Conservation (phyloP, 2,113 vertebrate genomes). For the Centropus bengalensis region DNA sequence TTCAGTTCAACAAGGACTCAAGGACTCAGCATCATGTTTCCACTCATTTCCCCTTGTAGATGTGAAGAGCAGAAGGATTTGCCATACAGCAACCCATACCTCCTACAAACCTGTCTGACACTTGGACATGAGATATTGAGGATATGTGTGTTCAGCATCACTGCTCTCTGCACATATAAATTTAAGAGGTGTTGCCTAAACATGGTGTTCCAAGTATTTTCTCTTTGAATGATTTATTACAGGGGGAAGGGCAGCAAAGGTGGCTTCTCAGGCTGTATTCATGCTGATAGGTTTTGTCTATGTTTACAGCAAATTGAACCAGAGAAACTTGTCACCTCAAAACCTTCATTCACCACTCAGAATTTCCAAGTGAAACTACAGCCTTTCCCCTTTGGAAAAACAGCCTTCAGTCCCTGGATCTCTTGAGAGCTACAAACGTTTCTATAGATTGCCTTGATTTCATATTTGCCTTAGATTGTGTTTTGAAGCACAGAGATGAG, state of each 20-base stretch:
- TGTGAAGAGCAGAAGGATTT: background rate
- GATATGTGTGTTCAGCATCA: background rate
- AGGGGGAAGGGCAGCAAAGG: background rate
- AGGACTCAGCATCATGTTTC: fast-evolving
- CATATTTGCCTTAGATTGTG: background rate
- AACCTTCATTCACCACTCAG: background rate
- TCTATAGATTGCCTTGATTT: background rate
- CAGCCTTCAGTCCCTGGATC: background rate
- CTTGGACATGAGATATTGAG: background rate
- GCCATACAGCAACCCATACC: background rate
- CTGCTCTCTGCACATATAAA: background rate
- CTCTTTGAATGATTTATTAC: background rate
- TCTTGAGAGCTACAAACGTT: background rate
- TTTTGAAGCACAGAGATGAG: background rate
- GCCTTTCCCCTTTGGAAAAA: background rate
- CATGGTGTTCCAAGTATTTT: background rate
- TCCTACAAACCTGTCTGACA: background rate
- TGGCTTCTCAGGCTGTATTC: background rate
- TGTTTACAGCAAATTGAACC: background rate
- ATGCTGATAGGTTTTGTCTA: background rate
- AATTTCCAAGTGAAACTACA: background rate
- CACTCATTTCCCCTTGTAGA: background rate
- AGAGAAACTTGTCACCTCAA: background rate
- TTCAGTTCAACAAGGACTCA: background rate
- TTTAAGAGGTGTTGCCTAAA: background rate